A percentile compares a stretch with the other conserved stretches of the same genome.
phyloP scores from a whole-genome alignment of 2,888 invertebrate species.

The Erebia epiphron region DNA sequence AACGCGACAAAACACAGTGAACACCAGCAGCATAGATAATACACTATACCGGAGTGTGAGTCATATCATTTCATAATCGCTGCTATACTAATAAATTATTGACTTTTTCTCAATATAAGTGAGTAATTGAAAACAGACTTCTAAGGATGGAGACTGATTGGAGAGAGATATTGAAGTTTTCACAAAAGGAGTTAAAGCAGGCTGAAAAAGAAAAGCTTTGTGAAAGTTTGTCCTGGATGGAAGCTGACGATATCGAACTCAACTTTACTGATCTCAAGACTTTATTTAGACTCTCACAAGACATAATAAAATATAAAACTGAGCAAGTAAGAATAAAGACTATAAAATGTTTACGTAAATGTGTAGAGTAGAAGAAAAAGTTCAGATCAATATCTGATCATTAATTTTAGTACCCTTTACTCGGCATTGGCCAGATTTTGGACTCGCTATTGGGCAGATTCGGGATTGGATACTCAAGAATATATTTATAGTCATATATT shows the following conservation, averaged over 20 bases:
- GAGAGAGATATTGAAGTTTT: slow-evolving; percentile 81
- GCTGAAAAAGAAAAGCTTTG: slow-evolving; percentile 85
- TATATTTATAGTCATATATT: no score
- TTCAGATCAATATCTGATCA: background rate
- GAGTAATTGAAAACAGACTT: background rate
- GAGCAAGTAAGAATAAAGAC: slow-evolving; percentile 81
- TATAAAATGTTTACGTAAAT: background rate
- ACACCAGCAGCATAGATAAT: background rate
- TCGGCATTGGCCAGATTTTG: no score
- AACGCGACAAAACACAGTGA: background rate
- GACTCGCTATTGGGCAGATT: no score
- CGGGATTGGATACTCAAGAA: no score
- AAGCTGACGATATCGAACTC: slow-evolving; percentile 81
- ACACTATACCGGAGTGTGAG: no score
- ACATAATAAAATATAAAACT: slow-evolving; percentile 86
- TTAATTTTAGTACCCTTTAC: no score
- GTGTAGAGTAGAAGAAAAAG: background rate
- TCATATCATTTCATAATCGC: slow-evolving; percentile 1
- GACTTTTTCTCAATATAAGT: background rate
- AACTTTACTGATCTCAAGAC: slow-evolving; percentile 81
- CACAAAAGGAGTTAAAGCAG: slow-evolving; percentile 80
- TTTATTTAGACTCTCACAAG: slow-evolving; percentile 85
- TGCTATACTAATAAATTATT: background rate
- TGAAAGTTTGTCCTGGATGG: slow-evolving; percentile 84
- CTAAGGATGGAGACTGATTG: slow-evolving; percentile 81